Conservation (phyloP, 2,888 invertebrate species). For the Thera obeliscata region DNA sequence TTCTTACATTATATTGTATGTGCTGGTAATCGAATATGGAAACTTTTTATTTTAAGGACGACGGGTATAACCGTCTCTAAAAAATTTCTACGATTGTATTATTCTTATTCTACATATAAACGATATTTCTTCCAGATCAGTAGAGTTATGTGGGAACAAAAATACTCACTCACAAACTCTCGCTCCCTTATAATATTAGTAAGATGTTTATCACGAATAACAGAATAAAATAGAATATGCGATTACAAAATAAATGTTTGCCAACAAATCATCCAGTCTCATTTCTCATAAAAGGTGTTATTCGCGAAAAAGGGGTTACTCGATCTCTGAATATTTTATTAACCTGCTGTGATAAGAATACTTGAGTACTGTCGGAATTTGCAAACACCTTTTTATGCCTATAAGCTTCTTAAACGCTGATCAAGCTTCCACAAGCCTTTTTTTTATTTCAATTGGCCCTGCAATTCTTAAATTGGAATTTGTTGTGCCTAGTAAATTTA, state of each 20-base stretch:
- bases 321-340: constrained; percentile 64
- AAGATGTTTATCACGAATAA: not conserved
- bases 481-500: no score
- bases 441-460: not conserved
- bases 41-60: constrained; percentile 5
- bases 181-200: no score
- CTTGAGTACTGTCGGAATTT: constrained; percentile 52
- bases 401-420: constrained; percentile 58
- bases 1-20: constrained; percentile 18
- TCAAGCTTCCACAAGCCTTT: constrained; percentile 30
- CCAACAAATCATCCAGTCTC: constrained; percentile 40
- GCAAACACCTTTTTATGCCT: constrained; percentile 58
- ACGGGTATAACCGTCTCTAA: no score
- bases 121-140: no score
- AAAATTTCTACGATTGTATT: no score
- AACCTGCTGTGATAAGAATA: constrained; percentile 61
- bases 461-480: not conserved
- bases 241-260: constrained; percentile 44
- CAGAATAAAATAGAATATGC: constrained; percentile 23
- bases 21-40: constrained; percentile 21
- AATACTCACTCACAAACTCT: no score
- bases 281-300: constrained; percentile 45
- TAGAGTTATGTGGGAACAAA: no score
- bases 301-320: constrained; percentile 47
- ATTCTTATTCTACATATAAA: no score